Evolutionary conservation across 2,113 vertebrate species (phyloP).

Genomic region (Brachyistius frenatus): DNA sequence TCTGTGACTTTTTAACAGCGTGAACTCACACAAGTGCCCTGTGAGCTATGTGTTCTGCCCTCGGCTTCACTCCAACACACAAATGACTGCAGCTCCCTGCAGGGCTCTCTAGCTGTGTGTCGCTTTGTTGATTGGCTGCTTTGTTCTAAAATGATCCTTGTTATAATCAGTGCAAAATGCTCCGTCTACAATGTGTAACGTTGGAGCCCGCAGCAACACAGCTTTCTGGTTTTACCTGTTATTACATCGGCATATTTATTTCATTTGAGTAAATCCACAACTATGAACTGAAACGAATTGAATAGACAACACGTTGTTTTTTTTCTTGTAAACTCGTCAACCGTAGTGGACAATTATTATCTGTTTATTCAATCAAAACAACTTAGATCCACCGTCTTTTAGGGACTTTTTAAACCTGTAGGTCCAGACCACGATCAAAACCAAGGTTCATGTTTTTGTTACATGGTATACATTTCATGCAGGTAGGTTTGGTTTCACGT

Average conservation of each 20-base stretch:
- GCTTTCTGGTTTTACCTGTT: conserved; percentile 28
- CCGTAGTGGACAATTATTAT: no score
- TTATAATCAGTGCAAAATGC: conserved; percentile 17
- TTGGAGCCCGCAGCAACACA: conserved; percentile 7
- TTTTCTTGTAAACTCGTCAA: no score
- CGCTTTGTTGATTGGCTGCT: conserved; percentile 37
- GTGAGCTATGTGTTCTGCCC: conserved; percentile 43
- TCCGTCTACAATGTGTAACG: neutral
- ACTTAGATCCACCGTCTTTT: no score
- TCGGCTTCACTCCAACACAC: conserved; percentile 36
- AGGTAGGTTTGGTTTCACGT: no score
- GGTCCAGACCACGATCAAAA: no score
- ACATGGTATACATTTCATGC: no score
- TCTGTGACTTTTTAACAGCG: conserved; percentile 36
- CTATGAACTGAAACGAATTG: no score
- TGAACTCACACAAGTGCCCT: conserved; percentile 36
- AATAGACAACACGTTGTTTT: no score
- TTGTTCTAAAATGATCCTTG: conserved; percentile 43
- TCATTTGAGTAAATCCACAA: no score
- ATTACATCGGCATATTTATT: neutral
- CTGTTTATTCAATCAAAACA: no score
- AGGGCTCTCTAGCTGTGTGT: conserved; percentile 20
- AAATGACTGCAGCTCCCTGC: conserved; percentile 54
- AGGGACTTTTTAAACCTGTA: no score
- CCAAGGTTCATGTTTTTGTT: no score